Conservation (phyloP, 2,113 vertebrate genomes). For the Pica pica region DNA sequence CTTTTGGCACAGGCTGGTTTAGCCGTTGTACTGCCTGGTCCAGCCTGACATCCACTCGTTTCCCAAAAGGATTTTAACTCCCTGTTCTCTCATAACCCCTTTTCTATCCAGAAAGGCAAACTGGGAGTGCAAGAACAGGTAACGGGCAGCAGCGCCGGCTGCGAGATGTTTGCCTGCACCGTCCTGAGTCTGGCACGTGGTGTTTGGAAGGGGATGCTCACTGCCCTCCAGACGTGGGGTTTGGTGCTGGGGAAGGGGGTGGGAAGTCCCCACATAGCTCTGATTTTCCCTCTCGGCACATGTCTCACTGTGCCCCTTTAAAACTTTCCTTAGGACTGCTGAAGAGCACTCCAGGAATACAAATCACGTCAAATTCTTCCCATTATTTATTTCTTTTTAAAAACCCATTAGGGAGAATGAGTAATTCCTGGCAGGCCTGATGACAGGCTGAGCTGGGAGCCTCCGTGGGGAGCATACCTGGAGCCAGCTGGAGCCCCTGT, state of each 20-base stretch:
- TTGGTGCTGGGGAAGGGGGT: conserved; percentile 57
- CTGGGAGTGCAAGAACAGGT: conserved; percentile 59
- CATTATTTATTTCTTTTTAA: conserved; percentile 69
- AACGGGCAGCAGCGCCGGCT: conserved; percentile 22
- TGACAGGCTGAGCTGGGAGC: conserved; percentile 44
- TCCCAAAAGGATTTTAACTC: conserved; percentile 44
- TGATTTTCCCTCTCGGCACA: neutral
- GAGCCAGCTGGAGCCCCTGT: conserved; percentile 10
- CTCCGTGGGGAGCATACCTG: neutral
- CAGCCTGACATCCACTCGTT: neutral
- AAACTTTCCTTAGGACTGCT: conserved; percentile 51
- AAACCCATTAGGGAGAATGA: conserved; percentile 64
- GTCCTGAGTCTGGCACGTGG: conserved; percentile 5
- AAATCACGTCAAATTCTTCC: conserved; percentile 52
- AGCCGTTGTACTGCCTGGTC: neutral
- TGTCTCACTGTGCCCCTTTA: neutral
- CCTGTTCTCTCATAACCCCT: conserved; percentile 56
- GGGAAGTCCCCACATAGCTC: neutral
- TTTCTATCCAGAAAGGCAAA: conserved; percentile 67
- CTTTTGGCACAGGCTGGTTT: neutral
- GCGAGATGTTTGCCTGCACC: conserved; percentile 22
- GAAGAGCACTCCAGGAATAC: conserved; percentile 58
- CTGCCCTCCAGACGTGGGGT: conserved; percentile 17
- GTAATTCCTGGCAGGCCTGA: conserved; percentile 61
- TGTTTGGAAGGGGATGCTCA: conserved; percentile 21